These are phyloP conservation scores for Triplophysa siluroides DNA, from an alignment of 2,113 vertebrate species.

Conservation along the genomic window DNA sequence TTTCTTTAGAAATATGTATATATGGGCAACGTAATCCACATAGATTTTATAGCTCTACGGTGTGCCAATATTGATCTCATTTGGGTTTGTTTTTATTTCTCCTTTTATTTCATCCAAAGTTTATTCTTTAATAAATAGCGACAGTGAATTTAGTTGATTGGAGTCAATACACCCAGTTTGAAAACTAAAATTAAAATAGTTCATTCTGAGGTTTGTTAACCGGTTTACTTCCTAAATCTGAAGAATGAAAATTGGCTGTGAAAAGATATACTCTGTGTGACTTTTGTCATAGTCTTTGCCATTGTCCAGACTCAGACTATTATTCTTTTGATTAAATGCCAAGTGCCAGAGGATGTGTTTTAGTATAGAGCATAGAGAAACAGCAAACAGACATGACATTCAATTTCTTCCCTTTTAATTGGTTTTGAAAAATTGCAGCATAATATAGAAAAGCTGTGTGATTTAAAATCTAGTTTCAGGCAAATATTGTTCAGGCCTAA, in stretches of 20 bases:
- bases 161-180: neutral
- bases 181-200: neutral
- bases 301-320: neutral
- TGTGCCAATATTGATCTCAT: neutral
- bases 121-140: neutral
- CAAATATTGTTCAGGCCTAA: slow-evolving; percentile 4
- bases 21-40: neutral
- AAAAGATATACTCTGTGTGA: neutral
- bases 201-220: neutral
- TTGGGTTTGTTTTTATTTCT: neutral
- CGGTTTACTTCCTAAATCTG: neutral
- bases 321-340: neutral
- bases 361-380: neutral
- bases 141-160: neutral
- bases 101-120: neutral
- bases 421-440: slow-evolving; percentile 25
- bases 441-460: neutral
- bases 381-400: neutral
- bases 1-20: neutral
- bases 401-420: slow-evolving; percentile 16
- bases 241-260: too few species aligned
- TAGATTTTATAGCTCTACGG: neutral
- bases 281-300: neutral
- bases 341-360: slow-evolving; percentile 4
- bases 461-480: slow-evolving; percentile 8